Evolutionary conservation across 2,113 vertebrate species (phyloP), one percentile per base, ranked within the genome.

Genomic region (Protobothrops mucrosquamatus): DNA sequence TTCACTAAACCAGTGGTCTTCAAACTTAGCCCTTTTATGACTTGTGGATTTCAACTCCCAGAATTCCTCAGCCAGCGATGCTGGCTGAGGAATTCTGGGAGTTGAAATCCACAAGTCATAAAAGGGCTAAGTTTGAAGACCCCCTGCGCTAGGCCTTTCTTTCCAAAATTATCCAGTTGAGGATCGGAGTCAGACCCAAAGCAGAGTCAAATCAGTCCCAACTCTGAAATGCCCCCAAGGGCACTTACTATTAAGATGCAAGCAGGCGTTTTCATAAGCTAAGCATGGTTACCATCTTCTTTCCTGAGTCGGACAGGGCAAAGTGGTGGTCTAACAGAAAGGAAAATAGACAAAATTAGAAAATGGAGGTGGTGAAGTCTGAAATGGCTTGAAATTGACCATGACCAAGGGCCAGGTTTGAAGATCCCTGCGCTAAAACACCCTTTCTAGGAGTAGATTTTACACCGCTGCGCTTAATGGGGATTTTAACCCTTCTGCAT

Each of bases 161-260:
- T 2, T 0, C n/a, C 14, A 34, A 39, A 74, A 18, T 34, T 34
- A 74, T 2, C 69, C 69, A 1, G n/a, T 34, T 6, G 69, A 20
- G 69, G 69, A 74, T 20, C 39, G 6, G 69, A 81, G 34, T 81
- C 69, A 20, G 1, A 20, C 69, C 18, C 14, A 39, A 74, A 74
- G 6, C 34, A 20, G 69, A 7, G 15, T 34, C n/a, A 18, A 74
- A 39, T 39, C 34, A 9, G 69, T 81, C 34, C 69, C 34, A 9
- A 1, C 18, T 39, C 6, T 81, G 69, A 39, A 81, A 81, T 5
- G 2, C 3, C 43, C 0, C 56, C 12, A 8, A 1, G 12, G 0
- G 0, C 0, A 74, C 98, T 97, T 97, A 98, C 98, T 97, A 97
- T 94, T 59, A 90, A 87, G 95, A 64, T 96, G 92, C 85, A 91